Evolutionary conservation across 2,888 invertebrate species (phyloP).

Genomic region (Loripinus fragilis): DNA sequence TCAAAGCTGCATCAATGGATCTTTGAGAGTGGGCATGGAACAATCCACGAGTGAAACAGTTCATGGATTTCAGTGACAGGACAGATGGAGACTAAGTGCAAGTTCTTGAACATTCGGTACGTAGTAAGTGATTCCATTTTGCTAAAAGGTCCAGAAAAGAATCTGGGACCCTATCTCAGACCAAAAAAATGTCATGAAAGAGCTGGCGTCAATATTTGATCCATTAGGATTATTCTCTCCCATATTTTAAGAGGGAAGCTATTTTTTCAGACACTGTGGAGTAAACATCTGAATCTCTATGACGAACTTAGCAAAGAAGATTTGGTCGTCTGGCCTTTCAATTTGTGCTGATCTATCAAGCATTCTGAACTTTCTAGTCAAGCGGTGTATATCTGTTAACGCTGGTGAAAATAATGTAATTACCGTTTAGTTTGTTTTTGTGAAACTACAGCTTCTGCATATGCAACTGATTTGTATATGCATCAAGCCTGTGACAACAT

Average conservation of each 20-base stretch:
- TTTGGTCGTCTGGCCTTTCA: not conserved
- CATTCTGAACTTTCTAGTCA: not conserved
- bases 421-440: too few species aligned
- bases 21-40: slow-evolving; percentile 25
- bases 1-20: slow-evolving; percentile 24
- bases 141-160: not conserved
- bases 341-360: not conserved
- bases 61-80: not conserved
- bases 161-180: too few species aligned
- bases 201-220: slow-evolving; percentile 15
- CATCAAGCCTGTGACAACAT: too few species aligned
- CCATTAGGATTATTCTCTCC: slow-evolving; percentile 4
- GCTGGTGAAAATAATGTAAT: not conserved
- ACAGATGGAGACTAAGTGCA: not conserved
- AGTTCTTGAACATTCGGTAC: slow-evolving; percentile 20
- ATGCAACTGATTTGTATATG: too few species aligned
- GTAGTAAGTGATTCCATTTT: slow-evolving; percentile 10
- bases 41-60: not conserved
- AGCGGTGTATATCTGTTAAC: not conserved
- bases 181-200: slow-evolving; percentile 3
- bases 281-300: not conserved
- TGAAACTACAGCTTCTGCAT: too few species aligned
- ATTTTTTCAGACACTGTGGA: slow-evolving; percentile 2
- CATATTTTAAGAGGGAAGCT: not conserved
- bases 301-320: not conserved